Base-by-base conservation (phyloP, 2,888 invertebrate genomes). In the Ceriagrion tenellum region DNA sequence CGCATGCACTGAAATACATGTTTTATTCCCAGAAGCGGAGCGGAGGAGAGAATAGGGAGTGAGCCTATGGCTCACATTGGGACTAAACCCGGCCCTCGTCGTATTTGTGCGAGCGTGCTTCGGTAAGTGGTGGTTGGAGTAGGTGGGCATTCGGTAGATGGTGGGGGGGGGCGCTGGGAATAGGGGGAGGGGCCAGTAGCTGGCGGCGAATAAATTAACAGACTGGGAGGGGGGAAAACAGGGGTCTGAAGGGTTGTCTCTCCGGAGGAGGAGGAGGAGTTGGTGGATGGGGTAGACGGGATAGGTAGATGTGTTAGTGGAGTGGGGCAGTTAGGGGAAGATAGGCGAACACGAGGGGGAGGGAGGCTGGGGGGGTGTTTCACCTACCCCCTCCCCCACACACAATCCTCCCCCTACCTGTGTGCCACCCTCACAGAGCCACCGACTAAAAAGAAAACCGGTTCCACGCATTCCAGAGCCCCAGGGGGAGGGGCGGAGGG, bases 391-490 rank as follows among this genome's bases (percentile, higher is more conserved):
- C 88, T 47, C 88, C 40, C 88, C 35, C 40, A n/a, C n/a, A n/a
- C n/a, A n/a, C n/a, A n/a, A n/a, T n/a, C n/a, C n/a, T n/a, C n/a
- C n/a, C n/a, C n/a, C n/a, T n/a, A n/a, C 91, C 40, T 23, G 35
- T 69, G 93, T 93, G 69, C 93, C 93, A 93, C 93, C 93, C 93
- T 93, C 93, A 93, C 81, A 81, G 81, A 93, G 93, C 93, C 93
- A 93, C 93, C 93, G 93, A 93, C 93, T 93, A 93, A 69, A 93
- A 69, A 93, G 93, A 69, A 93, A 93, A 93, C 93, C 93, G 93
- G 93, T 93, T 93, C 93, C 47, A 40, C 93, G 74, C 93, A 93
- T 93, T 93, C 93, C 93, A 93, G 69, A 93, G 93, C 93, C 93
- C 47, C 13, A 16, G 81, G 81, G 81, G 8, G 35, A 8, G 35